Conservation (phyloP, 2,888 invertebrate species). For the Drosophila hawaiiensis region DNA sequence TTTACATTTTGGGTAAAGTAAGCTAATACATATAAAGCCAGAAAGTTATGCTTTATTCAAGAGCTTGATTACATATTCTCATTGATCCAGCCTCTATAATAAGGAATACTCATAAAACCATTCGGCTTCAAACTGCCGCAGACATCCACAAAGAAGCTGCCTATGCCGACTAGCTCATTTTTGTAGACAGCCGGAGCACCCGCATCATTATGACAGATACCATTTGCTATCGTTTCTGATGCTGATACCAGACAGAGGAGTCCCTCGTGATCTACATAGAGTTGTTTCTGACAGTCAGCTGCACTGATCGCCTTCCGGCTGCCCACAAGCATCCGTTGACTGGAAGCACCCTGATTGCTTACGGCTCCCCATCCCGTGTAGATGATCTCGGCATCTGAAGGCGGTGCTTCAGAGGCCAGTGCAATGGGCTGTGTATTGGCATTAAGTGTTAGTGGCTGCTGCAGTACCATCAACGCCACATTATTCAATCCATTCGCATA, state of each 20-base stretch:
- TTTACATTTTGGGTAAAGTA: not conserved
- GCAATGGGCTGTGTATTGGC: conserved; percentile 66
- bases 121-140: conserved; percentile 79
- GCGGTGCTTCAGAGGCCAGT: conserved; percentile 61
- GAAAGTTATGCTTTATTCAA: not conserved
- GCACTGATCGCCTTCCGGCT: conserved; percentile 63
- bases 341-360: conserved; percentile 48
- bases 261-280: conserved; percentile 59
- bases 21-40: not conserved
- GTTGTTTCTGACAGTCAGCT: conserved; percentile 54
- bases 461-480: conserved; percentile 79
- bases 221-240: conserved; percentile 33
- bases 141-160: conserved; percentile 74
- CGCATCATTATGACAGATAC: conserved; percentile 82
- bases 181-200: conserved; percentile 82
- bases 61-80: conserved; percentile 24
- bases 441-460: conserved; percentile 63
- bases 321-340: conserved; percentile 72
- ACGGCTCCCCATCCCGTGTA: conserved; percentile 81
- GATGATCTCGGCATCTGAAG: conserved; percentile 59
- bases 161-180: conserved; percentile 79
- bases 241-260: conserved; percentile 75
- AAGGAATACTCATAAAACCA: conserved; percentile 79
- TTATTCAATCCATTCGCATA: conserved; percentile 70
- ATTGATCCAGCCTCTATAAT: conserved; percentile 70